Conservation (phyloP, 2,797 vertebrate genomes). For the Alcedo quadribrachys region DNA sequence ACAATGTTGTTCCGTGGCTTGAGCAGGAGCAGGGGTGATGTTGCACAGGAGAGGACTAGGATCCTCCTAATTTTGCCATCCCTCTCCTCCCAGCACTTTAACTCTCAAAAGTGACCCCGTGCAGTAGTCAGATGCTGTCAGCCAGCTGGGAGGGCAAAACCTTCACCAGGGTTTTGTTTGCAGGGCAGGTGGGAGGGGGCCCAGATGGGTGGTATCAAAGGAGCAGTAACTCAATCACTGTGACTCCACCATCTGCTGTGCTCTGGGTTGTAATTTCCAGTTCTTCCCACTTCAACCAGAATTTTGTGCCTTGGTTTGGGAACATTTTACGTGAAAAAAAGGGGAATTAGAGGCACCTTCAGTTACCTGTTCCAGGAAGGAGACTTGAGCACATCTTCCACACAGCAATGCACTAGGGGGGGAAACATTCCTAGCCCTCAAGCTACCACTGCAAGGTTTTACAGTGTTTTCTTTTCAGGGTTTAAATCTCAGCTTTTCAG, state of each 20-base stretch:
- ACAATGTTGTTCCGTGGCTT: neutral
- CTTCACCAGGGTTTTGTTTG: neutral
- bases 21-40: neutral
- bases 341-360: neutral
- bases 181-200: neutral
- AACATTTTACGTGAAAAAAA: neutral
- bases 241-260: conserved; percentile 15
- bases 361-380: neutral
- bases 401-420: neutral
- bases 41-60: neutral
- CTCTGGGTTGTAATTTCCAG: neutral
- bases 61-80: neutral
- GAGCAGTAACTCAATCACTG: neutral
- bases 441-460: neutral
- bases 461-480: neutral
- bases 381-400: neutral
- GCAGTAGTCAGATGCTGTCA: neutral
- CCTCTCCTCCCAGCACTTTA: neutral
- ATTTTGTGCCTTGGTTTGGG: neutral
- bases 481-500: neutral
- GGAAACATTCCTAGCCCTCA: neutral
- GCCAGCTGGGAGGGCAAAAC: neutral
- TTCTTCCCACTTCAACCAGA: neutral
- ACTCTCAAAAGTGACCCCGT: neutral
- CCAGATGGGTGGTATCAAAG: conserved; percentile 21